A percentile compares a stretch with the other conserved stretches of the same genome.
Evolutionary conservation across 2,888 invertebrate genomes (phyloP).

Genomic region (Diplazon laetatorius): DNA sequence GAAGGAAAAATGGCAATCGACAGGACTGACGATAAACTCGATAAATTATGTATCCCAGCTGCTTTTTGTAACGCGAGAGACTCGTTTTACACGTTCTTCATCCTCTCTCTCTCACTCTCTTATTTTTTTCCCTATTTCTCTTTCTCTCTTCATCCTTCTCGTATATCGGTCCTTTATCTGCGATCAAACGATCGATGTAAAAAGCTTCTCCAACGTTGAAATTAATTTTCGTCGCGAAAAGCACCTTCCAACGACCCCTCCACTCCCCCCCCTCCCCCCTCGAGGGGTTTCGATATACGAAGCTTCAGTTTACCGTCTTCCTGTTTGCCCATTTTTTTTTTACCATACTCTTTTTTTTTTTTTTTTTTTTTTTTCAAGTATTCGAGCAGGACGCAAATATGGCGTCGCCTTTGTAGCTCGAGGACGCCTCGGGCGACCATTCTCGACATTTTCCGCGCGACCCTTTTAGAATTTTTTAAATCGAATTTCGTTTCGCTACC

Average conservation of each 20-base stretch:
- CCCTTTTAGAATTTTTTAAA: neutral
- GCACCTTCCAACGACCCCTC: neutral
- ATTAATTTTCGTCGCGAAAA: conserved; percentile 22
- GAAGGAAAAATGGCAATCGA: neutral
- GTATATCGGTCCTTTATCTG: neutral
- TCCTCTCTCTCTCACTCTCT: too few relatives aligned
- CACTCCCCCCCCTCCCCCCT: too few relatives aligned
- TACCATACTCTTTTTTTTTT: neutral
- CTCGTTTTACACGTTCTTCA: neutral
- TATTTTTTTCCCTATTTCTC: neutral
- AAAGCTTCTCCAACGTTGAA: conserved; percentile 3
- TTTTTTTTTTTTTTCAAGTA: too few relatives aligned
- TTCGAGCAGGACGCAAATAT: conserved; percentile 7
- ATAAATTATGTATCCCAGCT: neutral
- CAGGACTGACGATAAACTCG: neutral
- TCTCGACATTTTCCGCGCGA: neutral
- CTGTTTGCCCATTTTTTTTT: conserved; percentile 3
- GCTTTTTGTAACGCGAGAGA: neutral
- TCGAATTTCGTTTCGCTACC: neutral
- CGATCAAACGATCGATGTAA: neutral
- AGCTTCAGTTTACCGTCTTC: conserved; percentile 17
- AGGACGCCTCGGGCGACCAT: too few relatives aligned
- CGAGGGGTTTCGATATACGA: conserved; percentile 3
- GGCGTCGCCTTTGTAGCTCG: conserved; percentile 17
- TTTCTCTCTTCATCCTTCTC: neutral